Conservation (phyloP, 2,113 vertebrate genomes). For the Serinus canaria region DNA sequence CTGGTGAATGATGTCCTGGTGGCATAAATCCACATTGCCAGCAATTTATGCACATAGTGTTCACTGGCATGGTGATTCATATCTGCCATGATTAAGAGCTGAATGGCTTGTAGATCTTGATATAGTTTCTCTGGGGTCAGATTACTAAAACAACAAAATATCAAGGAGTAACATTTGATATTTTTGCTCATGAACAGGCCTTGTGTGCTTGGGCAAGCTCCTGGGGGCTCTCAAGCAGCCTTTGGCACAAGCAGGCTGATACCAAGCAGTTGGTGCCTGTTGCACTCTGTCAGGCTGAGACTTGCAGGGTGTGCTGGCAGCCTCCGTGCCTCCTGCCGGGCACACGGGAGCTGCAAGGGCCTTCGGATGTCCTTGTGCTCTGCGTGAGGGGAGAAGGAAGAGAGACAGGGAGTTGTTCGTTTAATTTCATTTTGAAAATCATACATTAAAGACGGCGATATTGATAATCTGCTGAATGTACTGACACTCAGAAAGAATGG, state of each 20-base stretch:
- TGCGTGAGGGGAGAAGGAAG: neutral
- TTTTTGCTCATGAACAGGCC: neutral
- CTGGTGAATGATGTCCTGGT: conserved; percentile 23
- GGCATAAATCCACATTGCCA: conserved; percentile 49
- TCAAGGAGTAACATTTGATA: conserved; percentile 1
- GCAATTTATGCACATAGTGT: conserved; percentile 38
- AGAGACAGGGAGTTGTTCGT: neutral
- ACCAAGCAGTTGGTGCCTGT: neutral
- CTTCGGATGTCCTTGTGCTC: neutral
- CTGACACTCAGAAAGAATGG: conserved; percentile 39
- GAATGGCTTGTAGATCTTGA: conserved; percentile 53
- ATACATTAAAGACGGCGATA: conserved; percentile 31
- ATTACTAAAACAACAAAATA: conserved; percentile 41
- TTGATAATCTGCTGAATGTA: conserved; percentile 55
- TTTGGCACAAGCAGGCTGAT: neutral
- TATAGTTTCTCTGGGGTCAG: conserved; percentile 32
- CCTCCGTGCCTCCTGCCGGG: neutral
- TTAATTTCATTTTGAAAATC: conserved; percentile 51
- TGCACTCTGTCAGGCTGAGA: neutral
- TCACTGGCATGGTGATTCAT: conserved; percentile 63
- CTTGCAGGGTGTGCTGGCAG: neutral
- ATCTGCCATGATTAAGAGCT: conserved; percentile 46
- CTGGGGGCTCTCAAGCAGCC: neutral
- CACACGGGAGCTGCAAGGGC: neutral
- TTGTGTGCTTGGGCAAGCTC: neutral